Conservation (phyloP, 1,140 invertebrate species). For the Laupala kohalensis region DNA sequence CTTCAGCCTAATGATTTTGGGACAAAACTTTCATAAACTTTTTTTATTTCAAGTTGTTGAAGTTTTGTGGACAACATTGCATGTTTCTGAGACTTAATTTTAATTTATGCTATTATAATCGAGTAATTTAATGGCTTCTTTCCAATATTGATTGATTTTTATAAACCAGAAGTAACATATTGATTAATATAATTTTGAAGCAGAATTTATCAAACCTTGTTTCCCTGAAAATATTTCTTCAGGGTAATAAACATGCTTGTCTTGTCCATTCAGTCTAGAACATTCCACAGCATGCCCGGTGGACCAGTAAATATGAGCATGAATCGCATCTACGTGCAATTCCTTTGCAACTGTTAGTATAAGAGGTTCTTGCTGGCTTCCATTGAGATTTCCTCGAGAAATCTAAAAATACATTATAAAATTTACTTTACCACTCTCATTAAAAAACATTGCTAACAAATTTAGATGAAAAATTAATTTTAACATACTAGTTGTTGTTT, state of each 20-base stretch:
- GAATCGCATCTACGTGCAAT: slow-evolving; percentile 64
- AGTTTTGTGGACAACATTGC: too few species aligned
- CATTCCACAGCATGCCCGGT: slow-evolving; percentile 69
- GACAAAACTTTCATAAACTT: too few species aligned
- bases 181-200: neutral
- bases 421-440: neutral
- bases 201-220: slow-evolving; percentile 36
- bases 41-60: too few species aligned
- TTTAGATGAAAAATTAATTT: neutral
- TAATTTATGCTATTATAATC: too few species aligned
- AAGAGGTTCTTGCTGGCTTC: slow-evolving; percentile 56
- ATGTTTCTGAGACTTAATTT: too few species aligned
- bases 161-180: too few species aligned
- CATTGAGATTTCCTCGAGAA: slow-evolving; percentile 48
- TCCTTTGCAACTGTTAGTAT: slow-evolving; percentile 65
- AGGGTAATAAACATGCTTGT: slow-evolving; percentile 55
- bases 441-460: neutral
- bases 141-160: too few species aligned
- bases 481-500: slow-evolving; percentile 59
- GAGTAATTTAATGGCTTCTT: too few species aligned
- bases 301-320: slow-evolving; percentile 77
- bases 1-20: too few species aligned
- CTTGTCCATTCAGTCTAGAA: slow-evolving; percentile 61
- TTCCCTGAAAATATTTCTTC: slow-evolving; percentile 63
- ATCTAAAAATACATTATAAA: slow-evolving; percentile 33